Percentiles rank a stretch among this genome's conserved stretches.
These are phyloP conservation scores for Caenorhabditis sp. DNA, from an alignment of 2,888 invertebrate genomes.

Conservation along the genomic window DNA sequence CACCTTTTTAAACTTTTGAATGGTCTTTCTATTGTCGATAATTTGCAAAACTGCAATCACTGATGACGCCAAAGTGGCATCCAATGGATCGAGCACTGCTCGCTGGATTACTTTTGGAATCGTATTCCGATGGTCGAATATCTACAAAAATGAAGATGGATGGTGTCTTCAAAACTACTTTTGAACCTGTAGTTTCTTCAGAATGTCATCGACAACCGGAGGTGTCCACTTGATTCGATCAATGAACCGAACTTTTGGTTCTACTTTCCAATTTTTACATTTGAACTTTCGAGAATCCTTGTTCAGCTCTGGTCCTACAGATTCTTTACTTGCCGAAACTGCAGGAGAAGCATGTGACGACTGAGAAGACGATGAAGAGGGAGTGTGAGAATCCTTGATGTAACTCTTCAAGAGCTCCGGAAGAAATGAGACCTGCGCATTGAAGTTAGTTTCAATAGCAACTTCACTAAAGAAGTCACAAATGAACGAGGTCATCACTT, in stretches of 20 bases:
- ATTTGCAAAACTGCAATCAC: constrained; percentile 56
- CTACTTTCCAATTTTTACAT: constrained; percentile 96
- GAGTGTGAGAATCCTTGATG: constrained; percentile 44
- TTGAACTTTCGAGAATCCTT: constrained; percentile 92
- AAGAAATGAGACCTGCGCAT: constrained; percentile 94
- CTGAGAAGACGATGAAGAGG: constrained; percentile 26
- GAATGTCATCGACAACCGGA: constrained; percentile 97
- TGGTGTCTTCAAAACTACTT: not conserved
- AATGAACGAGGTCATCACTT: constrained; percentile 90
- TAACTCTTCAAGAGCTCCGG: constrained; percentile 98
- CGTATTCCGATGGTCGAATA: constrained; percentile 96
- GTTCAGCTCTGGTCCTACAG: constrained; percentile 7
- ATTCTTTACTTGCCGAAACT: constrained; percentile 48
- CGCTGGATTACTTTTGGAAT: constrained; percentile 99
- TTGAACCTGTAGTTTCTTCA: constrained; percentile 89
- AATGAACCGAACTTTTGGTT: constrained; percentile 87
- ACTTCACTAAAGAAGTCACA: constrained; percentile 99
- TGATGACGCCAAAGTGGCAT: constrained; percentile 89
- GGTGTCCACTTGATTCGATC: constrained; percentile 88
- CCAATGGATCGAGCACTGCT: constrained; percentile 97
- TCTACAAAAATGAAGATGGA: constrained; percentile 84
- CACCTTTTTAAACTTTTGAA: constrained; percentile 57
- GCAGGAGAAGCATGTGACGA: constrained; percentile 49
- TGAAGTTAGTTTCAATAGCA: constrained; percentile 88
- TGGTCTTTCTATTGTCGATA: constrained; percentile 59